Evolutionary conservation across 2,113 vertebrate species (phyloP).

Genomic region (Phoenicopterus ruber): DNA sequence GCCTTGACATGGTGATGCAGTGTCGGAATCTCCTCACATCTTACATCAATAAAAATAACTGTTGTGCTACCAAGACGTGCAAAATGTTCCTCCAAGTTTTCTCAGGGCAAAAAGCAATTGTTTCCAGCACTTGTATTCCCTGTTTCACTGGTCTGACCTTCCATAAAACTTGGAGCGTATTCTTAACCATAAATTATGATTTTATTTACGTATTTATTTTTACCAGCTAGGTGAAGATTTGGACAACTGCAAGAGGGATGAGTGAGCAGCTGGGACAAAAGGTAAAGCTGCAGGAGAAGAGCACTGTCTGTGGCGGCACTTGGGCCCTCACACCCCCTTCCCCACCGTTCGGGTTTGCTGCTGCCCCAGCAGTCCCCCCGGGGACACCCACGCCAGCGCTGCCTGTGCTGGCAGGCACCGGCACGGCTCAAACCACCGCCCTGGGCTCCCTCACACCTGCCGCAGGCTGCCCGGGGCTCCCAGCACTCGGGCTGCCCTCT

Average conservation of each 20-base stretch:
- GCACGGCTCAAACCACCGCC: neutral
- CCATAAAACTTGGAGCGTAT: neutral
- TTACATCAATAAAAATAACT: neutral
- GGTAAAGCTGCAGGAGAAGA: neutral
- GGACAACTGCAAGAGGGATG: neutral
- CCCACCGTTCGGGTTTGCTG: neutral
- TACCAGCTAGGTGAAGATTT: neutral
- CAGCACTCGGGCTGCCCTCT: neutral
- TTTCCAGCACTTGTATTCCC: neutral
- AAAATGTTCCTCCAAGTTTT: neutral
- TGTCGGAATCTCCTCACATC: no score
- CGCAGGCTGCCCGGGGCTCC: neutral
- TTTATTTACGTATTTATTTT: neutral
- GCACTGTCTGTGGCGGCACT: neutral
- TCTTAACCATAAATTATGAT: neutral
- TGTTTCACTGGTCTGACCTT: neutral
- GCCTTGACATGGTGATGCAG: neutral
- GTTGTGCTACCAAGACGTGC: neutral
- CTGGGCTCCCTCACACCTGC: neutral
- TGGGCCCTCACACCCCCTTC: neutral
- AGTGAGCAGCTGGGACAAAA: neutral
- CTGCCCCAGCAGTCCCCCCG: neutral
- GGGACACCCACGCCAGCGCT: no score
- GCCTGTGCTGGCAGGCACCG: neutral
- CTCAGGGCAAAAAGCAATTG: neutral